Percentiles rank a stretch among this genome's conserved stretches.
Conservation (phyloP, 2,888 invertebrate genomes). For the Pyrocoelia pectoralis region DNA sequence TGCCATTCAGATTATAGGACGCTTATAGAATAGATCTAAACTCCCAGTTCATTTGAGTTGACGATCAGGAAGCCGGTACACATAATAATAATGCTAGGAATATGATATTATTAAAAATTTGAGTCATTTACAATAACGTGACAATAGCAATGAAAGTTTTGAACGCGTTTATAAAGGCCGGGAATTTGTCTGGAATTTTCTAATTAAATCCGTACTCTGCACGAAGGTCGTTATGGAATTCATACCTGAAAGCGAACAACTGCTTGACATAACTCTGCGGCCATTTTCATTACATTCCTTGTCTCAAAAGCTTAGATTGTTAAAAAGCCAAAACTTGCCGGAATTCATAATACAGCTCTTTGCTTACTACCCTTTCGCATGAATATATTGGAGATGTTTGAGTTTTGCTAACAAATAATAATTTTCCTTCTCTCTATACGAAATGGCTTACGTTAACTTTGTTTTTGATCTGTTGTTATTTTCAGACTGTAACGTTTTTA, state of each 20-base stretch:
- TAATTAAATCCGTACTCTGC: slow-evolving; percentile 55
- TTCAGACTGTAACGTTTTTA: too few relatives aligned
- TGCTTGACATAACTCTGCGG: slow-evolving; percentile 57
- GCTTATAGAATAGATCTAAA: not conserved
- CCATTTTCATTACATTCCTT: slow-evolving; percentile 55
- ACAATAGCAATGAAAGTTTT: slow-evolving; percentile 15
- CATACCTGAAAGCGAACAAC: slow-evolving; percentile 58
- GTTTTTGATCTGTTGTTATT: too few relatives aligned
- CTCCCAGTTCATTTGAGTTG: slow-evolving; percentile 2
- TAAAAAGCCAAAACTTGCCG: slow-evolving; percentile 52
- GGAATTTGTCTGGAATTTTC: slow-evolving; percentile 51
- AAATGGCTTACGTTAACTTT: too few relatives aligned
- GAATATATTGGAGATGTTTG: not conserved
- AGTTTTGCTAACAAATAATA: not conserved
- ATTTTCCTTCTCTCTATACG: not conserved
- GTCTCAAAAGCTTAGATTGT: slow-evolving; percentile 54
- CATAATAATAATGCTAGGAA: not conserved
- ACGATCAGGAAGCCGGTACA: not conserved
- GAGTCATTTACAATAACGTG: slow-evolving; percentile 11
- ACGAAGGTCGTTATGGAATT: slow-evolving; percentile 57
- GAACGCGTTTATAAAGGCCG: slow-evolving; percentile 25
- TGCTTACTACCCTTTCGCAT: slow-evolving; percentile 11
- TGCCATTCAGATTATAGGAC: not conserved
- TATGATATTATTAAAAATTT: slow-evolving; percentile 7
- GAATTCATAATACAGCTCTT: slow-evolving; percentile 26